Base-by-base conservation (phyloP, 1,140 invertebrate genomes). In the Hycleus cichorii region DNA sequence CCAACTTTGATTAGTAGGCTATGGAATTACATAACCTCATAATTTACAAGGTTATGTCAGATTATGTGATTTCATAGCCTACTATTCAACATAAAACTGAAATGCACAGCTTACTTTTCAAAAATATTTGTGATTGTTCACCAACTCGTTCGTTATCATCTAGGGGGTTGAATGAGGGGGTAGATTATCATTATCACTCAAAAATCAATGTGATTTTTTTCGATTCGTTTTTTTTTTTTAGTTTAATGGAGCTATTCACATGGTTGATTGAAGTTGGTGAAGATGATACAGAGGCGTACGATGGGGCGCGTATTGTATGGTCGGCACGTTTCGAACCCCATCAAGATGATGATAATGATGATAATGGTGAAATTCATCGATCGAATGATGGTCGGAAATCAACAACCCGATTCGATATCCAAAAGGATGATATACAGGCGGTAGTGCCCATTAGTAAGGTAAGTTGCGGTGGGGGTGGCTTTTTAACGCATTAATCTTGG, bases 361-460 rank as follows among this genome's bases (percentile, higher is more conserved):
- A 75, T 65, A 11, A 75, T 72, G 6, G 49, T 55, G 64, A 67
- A 57, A 65, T 67, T 66, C 76, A 82, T 38, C 57, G 45, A 18
- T 18, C 18, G 50, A 62, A 56, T 24, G 72, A 72, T 63, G 83
- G 75, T 71, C 83, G 78, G 42, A 92, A 90, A 69, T 74, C 90
- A n/a, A 85, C 86, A 45, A 88, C 89, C 3, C 78, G 89, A 59
- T 80, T 95, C 3, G 89, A 94, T 70, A 90, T 95, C 63, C 90
- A 94, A 69, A 95, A 95, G 74, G 93, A 97, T 72, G 90, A 95
- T 69, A 92, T 94, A 40, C 91, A 96, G 75, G 89, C 91, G 2
- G 91, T 97, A 26, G 78, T 97, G 25, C 92, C 93, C 4, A 95
- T 97, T 70, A 91, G 93, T 39, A 96, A 96, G 86, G 92, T 93